Evolutionary conservation across 2,797 vertebrate species (phyloP), one percentile per base, ranked within the genome.

Genomic region (Sebastes oblongus): DNA sequence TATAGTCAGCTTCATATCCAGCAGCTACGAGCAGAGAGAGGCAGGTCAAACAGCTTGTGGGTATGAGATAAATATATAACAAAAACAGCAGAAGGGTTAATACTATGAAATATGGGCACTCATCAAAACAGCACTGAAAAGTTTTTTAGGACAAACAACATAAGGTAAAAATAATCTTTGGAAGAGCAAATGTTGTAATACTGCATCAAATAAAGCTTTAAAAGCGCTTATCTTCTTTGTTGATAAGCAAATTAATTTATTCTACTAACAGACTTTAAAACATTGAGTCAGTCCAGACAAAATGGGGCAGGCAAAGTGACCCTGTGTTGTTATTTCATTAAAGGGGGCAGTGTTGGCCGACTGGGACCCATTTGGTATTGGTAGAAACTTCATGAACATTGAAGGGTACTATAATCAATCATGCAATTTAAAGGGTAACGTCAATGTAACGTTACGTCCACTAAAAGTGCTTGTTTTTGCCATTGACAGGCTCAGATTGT

Each of bases 1-100:
- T 54, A 99, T 96, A 0, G 96, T 98, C 93, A 98, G 87, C 90
- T 99, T 99, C 94, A 99, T 82, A 39, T 99, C 98, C 95, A 98
- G 87, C 67, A 99, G 91, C 98, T 99, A 46, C 3, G 6, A 39
- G 13, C 42, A 62, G 22, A 11, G 11, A 62, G 14, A 77, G 60
- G 8, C 14, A n/a, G 69, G n/a, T 79, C 50, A 78, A 54, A 34
- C 27, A 27, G 25, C 7, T 29, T 24, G 32, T 14, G 16, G 13
- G 25, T 42, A 25, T 20, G 6, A 64, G 14, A 46, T n/a, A 27
- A 34, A 25, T 32, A 64, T 25, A 42, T 6, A 42, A 32, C 30
- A 29, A 36, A 50, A 42, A 54, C n/a, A 50, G 16, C 29, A 50
- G 22, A 50, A 22, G 29, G 25, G 22, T 4, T 4, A 50, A 20